Evolutionary conservation across 2,113 vertebrate species (phyloP).

Genomic region (Ptyas mucosa): DNA sequence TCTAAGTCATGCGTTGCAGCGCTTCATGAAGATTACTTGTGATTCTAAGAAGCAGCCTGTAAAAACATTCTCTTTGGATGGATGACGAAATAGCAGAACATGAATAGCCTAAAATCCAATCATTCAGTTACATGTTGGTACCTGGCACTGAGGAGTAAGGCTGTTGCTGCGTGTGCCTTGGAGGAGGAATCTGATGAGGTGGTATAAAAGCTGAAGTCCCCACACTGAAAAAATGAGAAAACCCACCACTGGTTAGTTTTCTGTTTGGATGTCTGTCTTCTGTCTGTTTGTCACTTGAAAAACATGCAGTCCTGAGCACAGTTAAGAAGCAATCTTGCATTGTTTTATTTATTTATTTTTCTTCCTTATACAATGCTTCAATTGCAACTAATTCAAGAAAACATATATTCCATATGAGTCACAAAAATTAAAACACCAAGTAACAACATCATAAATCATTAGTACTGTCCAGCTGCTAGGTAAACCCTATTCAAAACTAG

Average conservation of each 20-base stretch:
- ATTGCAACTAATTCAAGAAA: neutral
- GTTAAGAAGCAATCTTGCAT: neutral
- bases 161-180: constrained; percentile 57
- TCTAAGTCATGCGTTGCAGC: neutral
- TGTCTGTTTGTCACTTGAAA: neutral
- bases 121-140: constrained; percentile 46
- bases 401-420: neutral
- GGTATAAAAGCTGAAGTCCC: constrained; percentile 51
- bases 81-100: neutral
- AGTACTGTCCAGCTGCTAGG: neutral
- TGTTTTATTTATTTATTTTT: neutral
- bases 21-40: neutral
- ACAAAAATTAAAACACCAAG: neutral
- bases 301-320: neutral
- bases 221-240: constrained; percentile 43
- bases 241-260: neutral
- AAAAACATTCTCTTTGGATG: neutral
- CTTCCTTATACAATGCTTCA: neutral
- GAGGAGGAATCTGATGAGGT: constrained; percentile 53
- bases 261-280: neutral
- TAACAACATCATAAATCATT: neutral
- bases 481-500: neutral
- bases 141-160: constrained; percentile 70
- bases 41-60: neutral
- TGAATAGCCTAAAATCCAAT: neutral